phyloP scores from a whole-genome alignment of 2,797 vertebrate species.

The Sphenodon punctatus region DNA sequence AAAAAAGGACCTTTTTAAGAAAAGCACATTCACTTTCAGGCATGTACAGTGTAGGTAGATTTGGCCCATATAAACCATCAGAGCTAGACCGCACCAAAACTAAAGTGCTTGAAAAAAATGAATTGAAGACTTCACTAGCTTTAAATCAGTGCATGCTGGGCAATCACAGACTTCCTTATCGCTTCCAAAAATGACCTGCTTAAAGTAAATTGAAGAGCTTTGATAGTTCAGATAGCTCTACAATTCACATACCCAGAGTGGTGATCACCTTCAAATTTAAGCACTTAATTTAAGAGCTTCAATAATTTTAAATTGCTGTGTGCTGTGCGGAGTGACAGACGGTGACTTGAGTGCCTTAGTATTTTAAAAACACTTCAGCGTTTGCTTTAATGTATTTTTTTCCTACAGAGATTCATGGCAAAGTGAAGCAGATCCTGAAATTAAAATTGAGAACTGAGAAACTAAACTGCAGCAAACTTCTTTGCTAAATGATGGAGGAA shows the following conservation, averaged over 20 bases:
- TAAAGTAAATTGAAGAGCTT: constrained; percentile 74
- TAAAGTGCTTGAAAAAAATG: constrained; percentile 53
- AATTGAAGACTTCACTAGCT: constrained; percentile 57
- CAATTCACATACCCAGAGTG: constrained; percentile 67
- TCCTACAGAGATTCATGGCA: constrained; percentile 47
- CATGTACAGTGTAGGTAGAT: constrained; percentile 16
- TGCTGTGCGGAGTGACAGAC: constrained; percentile 67
- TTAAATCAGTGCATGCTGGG: constrained; percentile 69
- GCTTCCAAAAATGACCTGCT: constrained; percentile 74
- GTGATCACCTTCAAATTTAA: constrained; percentile 78
- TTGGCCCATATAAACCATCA: constrained; percentile 39
- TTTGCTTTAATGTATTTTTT: constrained; percentile 63
- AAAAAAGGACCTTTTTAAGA: constrained; percentile 35
- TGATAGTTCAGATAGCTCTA: constrained; percentile 65
- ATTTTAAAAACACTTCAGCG: constrained; percentile 69
- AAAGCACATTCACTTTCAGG: too few relatives aligned
- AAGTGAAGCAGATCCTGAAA: constrained; percentile 67
- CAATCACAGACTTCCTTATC: constrained; percentile 71
- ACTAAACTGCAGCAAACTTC: constrained; percentile 23
- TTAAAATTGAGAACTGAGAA: constrained; percentile 53
- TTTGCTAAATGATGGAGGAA: not conserved
- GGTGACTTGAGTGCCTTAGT: constrained; percentile 48
- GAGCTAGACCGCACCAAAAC: constrained; percentile 45
- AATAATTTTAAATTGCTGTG: constrained; percentile 79
- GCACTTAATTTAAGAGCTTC: constrained; percentile 77